Conservation (phyloP, 2,888 invertebrate species). For the Drosophila conformis region DNA sequence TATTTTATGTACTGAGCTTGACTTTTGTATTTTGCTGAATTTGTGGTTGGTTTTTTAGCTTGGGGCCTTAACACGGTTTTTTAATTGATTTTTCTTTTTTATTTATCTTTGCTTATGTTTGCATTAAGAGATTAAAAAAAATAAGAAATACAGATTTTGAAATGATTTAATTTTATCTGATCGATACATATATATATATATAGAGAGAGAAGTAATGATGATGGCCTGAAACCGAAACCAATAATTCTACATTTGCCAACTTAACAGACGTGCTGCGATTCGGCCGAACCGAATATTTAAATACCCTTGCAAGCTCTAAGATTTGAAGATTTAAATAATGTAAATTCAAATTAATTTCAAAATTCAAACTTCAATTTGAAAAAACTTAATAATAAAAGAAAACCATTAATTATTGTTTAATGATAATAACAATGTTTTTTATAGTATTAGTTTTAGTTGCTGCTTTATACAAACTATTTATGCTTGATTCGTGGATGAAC, state of each 20-base stretch:
- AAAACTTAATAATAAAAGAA: background rate
- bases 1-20: conserved; percentile 23
- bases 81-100: background rate
- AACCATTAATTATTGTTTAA: background rate
- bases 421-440: background rate
- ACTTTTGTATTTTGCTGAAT: conserved; percentile 17
- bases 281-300: conserved; percentile 11
- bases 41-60: background rate
- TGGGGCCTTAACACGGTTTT: conserved; percentile 6
- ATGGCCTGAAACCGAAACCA: conserved; percentile 18
- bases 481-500: background rate
- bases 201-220: background rate
- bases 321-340: background rate
- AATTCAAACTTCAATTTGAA: background rate
- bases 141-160: background rate
- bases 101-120: background rate
- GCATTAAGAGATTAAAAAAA: background rate
- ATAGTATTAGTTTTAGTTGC: background rate
- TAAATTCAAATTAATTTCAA: background rate
- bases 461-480: conserved; percentile 6
- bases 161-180: background rate
- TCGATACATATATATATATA: background rate
- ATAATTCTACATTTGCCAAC: conserved; percentile 17
- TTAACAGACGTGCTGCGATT: conserved; percentile 1
- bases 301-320: conserved; percentile 22